These are phyloP conservation scores for Pogoniulus pusillus DNA, from an alignment of 2,797 vertebrate genomes.

Conservation along the genomic window DNA sequence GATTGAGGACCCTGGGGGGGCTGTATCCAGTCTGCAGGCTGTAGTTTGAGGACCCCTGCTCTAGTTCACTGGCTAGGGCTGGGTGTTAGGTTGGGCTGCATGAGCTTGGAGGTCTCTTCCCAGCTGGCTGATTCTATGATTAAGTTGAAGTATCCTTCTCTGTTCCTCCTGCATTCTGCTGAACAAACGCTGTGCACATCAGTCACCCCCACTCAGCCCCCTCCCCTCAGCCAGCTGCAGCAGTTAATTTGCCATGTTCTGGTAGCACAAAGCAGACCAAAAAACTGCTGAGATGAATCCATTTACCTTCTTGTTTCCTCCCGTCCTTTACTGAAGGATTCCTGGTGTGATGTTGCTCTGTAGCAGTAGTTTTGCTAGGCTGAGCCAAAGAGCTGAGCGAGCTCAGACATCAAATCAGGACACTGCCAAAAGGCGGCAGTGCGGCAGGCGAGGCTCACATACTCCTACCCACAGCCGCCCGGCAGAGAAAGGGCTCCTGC, in stretches of 20 bases:
- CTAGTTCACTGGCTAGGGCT: no score
- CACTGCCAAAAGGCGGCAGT: not conserved
- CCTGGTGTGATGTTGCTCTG: not conserved
- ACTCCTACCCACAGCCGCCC: not conserved
- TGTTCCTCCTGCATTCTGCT: not conserved
- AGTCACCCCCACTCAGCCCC: not conserved
- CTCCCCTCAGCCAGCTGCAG: not conserved
- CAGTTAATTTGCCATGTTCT: not conserved
- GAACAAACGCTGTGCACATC: not conserved
- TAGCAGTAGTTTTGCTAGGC: not conserved
- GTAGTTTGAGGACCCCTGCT: no score
- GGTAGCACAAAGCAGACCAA: not conserved
- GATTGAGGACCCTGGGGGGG: no score
- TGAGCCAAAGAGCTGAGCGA: not conserved
- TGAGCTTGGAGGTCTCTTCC: no score
- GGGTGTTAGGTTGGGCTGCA: no score
- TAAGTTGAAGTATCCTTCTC: not conserved
- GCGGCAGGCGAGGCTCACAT: rapidly evolving
- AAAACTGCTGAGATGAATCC: not conserved
- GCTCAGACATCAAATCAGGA: not conserved
- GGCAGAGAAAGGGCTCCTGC: not conserved
- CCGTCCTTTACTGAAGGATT: no score
- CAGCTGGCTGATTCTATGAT: no score
- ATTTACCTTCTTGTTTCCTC: not conserved
- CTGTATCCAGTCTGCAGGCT: no score